phyloP scores from a whole-genome alignment of 1,140 invertebrate genomes.

The Drosophila rhopaloa region DNA sequence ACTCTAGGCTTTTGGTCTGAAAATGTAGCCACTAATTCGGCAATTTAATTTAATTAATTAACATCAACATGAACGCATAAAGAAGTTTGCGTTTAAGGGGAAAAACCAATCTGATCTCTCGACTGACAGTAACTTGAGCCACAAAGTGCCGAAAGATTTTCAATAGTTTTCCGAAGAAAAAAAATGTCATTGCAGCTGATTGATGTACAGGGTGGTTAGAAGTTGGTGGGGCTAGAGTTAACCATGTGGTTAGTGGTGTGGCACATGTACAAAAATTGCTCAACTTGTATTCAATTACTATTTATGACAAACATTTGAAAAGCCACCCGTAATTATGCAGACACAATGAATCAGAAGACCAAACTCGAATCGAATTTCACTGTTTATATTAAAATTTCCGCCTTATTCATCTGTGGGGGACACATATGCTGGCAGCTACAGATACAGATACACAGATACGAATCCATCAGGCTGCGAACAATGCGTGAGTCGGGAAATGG shows the following conservation, averaged over 20 bases:
- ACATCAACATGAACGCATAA: slow-evolving; percentile 36
- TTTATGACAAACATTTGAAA: slow-evolving; percentile 46
- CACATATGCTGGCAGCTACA: slow-evolving; percentile 17
- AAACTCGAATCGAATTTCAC: slow-evolving; percentile 66
- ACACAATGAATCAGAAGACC: slow-evolving; percentile 54
- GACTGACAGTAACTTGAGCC: slow-evolving; percentile 8
- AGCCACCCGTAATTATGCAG: slow-evolving; percentile 66
- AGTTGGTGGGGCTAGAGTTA: not conserved
- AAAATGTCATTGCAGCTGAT: slow-evolving; percentile 42
- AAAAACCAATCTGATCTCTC: slow-evolving; percentile 31
- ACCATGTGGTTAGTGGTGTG: slow-evolving; percentile 38
- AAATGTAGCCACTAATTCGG: slow-evolving; percentile 60
- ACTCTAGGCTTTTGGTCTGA: slow-evolving; percentile 27
- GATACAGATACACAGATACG: slow-evolving; percentile 15
- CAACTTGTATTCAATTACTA: slow-evolving; percentile 69
- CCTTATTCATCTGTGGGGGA: slow-evolving; percentile 62
- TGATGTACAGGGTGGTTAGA: slow-evolving; percentile 33
- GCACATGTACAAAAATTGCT: slow-evolving; percentile 50
- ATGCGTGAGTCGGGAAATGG: slow-evolving; percentile 60
- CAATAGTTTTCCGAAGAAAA: slow-evolving; percentile 39
- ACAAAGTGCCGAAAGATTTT: slow-evolving; percentile 55
- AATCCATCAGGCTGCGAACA: slow-evolving; percentile 62
- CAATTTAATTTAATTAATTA: slow-evolving; percentile 78
- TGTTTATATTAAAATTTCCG: slow-evolving; percentile 82
- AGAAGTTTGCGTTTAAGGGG: slow-evolving; percentile 17